Conservation (phyloP, 35 echinoderm and acorn worm genomes). For the Patiria miniata region DNA sequence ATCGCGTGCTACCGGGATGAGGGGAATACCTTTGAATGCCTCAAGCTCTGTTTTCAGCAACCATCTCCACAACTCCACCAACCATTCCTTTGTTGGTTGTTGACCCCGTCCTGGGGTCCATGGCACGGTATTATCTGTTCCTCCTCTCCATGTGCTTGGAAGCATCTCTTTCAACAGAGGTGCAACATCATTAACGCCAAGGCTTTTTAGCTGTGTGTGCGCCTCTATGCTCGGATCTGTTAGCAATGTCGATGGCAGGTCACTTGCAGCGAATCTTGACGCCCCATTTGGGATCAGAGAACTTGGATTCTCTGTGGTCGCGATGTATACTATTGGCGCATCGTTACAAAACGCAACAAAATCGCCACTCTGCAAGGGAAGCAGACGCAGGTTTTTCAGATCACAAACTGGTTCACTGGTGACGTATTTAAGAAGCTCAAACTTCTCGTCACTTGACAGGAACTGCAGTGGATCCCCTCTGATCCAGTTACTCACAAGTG, state of each 20-base stretch:
- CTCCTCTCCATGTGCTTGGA: neutral
- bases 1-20: neutral
- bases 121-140: neutral
- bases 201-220: neutral
- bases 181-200: neutral
- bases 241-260: neutral
- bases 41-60: neutral
- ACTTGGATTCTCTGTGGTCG: neutral
- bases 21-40: neutral
- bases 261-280: neutral
- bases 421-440: constrained; percentile 54
- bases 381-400: constrained; percentile 34
- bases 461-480: constrained; percentile 7
- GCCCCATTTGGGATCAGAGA: constrained; percentile 11
- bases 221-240: neutral
- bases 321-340: neutral
- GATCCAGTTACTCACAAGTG: constrained; percentile 22
- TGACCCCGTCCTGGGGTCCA: constrained; percentile 14
- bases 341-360: constrained; percentile 35
- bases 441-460: constrained; percentile 43
- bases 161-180: neutral
- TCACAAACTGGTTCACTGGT: constrained; percentile 1
- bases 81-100: neutral
- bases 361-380: constrained; percentile 45
- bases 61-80: constrained; percentile 27